Percentiles rank a stretch among this genome's conserved stretches.
Conservation (phyloP, 2,113 vertebrate genomes). For the Stictonetta naevosa region DNA sequence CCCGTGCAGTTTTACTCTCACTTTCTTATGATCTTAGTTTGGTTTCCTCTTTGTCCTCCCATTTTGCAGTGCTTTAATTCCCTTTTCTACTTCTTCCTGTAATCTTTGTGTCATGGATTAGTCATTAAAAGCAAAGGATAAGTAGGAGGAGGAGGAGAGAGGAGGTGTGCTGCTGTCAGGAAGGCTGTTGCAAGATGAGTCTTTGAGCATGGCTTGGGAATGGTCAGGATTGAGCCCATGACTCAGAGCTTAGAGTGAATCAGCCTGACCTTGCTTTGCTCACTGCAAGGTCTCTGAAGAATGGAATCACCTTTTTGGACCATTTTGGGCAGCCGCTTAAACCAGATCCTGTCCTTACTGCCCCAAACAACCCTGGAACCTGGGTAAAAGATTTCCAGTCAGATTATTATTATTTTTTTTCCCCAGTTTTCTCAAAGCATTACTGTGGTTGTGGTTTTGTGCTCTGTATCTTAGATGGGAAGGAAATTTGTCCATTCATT, state of each 20-base stretch:
- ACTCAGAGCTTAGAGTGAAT: conserved; percentile 42
- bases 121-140: background rate
- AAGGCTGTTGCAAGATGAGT: background rate
- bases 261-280: background rate
- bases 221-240: accelerated
- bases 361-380: background rate
- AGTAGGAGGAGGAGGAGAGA: background rate
- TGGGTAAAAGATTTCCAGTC: background rate
- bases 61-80: background rate
- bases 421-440: background rate
- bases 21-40: background rate
- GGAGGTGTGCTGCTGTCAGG: background rate
- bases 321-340: background rate
- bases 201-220: background rate
- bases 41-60: background rate
- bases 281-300: background rate
- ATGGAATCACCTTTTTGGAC: background rate
- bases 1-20: background rate
- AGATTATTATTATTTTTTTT: background rate
- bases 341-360: background rate
- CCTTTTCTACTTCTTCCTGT: background rate
- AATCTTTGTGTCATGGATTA: conserved; percentile 26
- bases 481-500: background rate
- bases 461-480: background rate
- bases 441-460: background rate